These are phyloP conservation scores for Gastrophryne carolinensis DNA, from an alignment of 2,797 vertebrate species.

Conservation along the genomic window DNA sequence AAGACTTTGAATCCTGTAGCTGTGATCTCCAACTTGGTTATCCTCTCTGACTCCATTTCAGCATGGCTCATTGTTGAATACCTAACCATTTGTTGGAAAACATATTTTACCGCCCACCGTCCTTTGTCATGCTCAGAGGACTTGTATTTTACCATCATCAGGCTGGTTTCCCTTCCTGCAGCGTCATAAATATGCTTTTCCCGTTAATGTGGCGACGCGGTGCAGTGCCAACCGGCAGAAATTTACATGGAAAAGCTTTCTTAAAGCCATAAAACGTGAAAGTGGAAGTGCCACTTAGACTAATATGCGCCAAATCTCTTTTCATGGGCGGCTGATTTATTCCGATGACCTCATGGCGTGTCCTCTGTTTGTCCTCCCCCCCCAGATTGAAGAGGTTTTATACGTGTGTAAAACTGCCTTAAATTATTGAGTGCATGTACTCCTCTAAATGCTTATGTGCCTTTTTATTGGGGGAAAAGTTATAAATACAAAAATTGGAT, in stretches of 20 bases:
- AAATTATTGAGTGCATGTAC: background rate
- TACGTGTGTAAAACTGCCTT: background rate
- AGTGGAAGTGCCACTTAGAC: background rate
- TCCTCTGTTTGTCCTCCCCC: slow-evolving; percentile 14
- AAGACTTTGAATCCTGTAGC: no score
- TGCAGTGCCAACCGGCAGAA: slow-evolving; percentile 6
- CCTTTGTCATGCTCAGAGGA: background rate
- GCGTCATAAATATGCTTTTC: slow-evolving; percentile 7
- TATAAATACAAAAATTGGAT: background rate
- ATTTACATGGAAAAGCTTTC: slow-evolving; percentile 17
- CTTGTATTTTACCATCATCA: background rate
- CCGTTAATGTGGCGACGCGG: background rate
- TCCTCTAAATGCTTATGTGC: no score
- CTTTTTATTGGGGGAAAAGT: background rate
- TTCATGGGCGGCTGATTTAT: background rate
- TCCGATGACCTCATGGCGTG: slow-evolving; percentile 12
- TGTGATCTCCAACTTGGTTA: no score
- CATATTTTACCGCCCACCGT: background rate
- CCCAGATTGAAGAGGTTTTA: background rate
- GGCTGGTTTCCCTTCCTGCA: background rate
- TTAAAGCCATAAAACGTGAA: slow-evolving; percentile 18
- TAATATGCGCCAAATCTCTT: background rate
- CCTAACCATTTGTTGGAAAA: background rate
- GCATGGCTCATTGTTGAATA: no score
- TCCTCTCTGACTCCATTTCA: no score